These are phyloP conservation scores for Laothoe populi DNA, from an alignment of 2,888 invertebrate species.

Conservation along the genomic window DNA sequence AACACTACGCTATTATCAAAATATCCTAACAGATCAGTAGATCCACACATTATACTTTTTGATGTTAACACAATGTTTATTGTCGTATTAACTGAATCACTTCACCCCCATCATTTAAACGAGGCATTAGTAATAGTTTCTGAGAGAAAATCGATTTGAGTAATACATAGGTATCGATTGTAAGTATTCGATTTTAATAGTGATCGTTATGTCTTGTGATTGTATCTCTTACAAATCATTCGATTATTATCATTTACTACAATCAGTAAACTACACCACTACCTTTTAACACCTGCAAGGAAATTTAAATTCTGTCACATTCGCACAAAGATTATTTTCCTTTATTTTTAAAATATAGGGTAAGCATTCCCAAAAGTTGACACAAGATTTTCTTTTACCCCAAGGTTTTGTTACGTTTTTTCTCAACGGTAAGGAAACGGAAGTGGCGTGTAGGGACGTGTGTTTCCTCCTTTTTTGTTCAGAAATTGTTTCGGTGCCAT, in stretches of 20 bases:
- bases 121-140: not conserved
- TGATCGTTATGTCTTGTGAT: not conserved
- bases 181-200: not conserved
- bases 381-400: constrained; percentile 66
- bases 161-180: not conserved
- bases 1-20: no score
- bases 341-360: constrained; percentile 46
- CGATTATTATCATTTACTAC: not conserved
- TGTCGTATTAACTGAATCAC: not conserved
- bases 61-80: not conserved
- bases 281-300: constrained; percentile 31
- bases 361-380: constrained; percentile 58
- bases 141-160: not conserved
- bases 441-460: constrained; percentile 78
- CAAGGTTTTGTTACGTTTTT: constrained; percentile 74
- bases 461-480: constrained; percentile 82
- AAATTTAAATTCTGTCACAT: constrained; percentile 36
- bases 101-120: not conserved
- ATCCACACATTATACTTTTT: not conserved
- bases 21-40: no score
- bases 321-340: constrained; percentile 34
- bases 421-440: constrained; percentile 74
- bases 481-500: constrained; percentile 83
- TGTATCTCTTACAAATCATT: not conserved
- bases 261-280: constrained; percentile 40